Conservation (phyloP, 2,113 vertebrate genomes). For the Synchiropus splendidus region DNA sequence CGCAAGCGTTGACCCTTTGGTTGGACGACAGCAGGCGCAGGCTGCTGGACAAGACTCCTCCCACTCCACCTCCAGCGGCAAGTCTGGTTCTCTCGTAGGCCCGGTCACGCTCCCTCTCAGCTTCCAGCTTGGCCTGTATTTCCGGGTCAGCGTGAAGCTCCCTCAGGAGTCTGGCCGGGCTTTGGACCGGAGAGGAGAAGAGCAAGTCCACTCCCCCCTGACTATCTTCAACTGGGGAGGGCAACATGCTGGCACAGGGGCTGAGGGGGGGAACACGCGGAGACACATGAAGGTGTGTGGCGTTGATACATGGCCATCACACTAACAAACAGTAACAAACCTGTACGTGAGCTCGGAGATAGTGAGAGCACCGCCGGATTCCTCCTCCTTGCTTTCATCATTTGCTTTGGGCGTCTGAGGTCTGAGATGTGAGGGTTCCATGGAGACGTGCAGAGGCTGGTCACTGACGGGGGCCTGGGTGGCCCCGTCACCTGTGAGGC, state of each 20-base stretch:
- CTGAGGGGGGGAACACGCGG: conserved; percentile 30
- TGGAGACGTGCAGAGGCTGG: conserved; percentile 34
- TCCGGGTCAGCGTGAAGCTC: conserved; percentile 81
- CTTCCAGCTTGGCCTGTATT: conserved; percentile 85
- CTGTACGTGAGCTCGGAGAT: conserved; percentile 87
- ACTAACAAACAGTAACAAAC: conserved; percentile 17
- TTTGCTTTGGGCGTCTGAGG: conserved; percentile 40
- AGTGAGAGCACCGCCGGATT: conserved; percentile 72
- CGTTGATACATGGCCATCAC: no score
- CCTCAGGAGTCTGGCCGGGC: conserved; percentile 72
- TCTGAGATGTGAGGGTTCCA: conserved; percentile 43
- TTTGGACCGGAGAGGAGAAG: conserved; percentile 82
- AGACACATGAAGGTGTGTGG: conserved; percentile 1
- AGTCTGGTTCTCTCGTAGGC: conserved; percentile 77
- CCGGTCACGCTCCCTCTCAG: conserved; percentile 77
- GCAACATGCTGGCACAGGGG: conserved; percentile 89
- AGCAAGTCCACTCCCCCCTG: conserved; percentile 81
- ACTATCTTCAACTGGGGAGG: conserved; percentile 81
- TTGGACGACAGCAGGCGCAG: conserved; percentile 77
- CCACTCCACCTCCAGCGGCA: conserved; percentile 57
- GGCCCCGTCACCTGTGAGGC: conserved; percentile 16
- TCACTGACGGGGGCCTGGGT: conserved; percentile 22
- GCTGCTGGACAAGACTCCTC: conserved; percentile 67
- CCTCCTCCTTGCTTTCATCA: conserved; percentile 47
- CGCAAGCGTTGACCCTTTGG: conserved; percentile 75